Percentiles rank a stretch among this genome's conserved stretches.
Conservation (phyloP, 2,797 vertebrate species). For the Enteromius mattozi region DNA sequence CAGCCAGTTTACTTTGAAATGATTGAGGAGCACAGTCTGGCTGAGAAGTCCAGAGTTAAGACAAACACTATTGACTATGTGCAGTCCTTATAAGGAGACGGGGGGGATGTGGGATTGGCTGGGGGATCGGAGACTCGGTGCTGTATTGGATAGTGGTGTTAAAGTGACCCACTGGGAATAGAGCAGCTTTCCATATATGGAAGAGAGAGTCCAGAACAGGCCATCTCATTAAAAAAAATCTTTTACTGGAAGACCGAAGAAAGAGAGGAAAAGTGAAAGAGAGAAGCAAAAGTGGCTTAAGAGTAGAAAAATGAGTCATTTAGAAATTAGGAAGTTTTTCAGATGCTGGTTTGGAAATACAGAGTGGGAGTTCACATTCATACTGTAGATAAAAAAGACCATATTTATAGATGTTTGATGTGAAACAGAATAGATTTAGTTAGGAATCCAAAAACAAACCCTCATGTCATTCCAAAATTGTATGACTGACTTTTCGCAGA, state of each 20-base stretch:
- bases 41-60: conserved; percentile 67
- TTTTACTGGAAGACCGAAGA: not conserved
- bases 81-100: conserved; percentile 91
- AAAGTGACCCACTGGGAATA: conserved; percentile 84
- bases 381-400: not conserved
- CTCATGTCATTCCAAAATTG: not conserved
- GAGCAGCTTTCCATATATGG: conserved; percentile 91
- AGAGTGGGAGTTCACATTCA: not conserved
- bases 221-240: conserved; percentile 50
- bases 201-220: conserved; percentile 69
- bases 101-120: conserved; percentile 78
- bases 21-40: conserved; percentile 60
- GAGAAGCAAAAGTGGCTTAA: conserved; percentile 53
- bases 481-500: not conserved
- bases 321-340: not conserved
- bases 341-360: conserved; percentile 4
- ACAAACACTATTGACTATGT: conserved; percentile 75
- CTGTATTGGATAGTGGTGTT: conserved; percentile 76
- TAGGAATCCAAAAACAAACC: not conserved
- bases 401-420: not conserved
- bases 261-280: conserved; percentile 60
- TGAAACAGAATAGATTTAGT: conserved; percentile 1
- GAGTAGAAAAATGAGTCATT: conserved; percentile 47
- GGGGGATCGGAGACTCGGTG: conserved; percentile 59
- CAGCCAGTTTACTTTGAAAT: conserved; percentile 30